phyloP scores from a whole-genome alignment of 2,113 vertebrate genomes.

The Lota lota region DNA sequence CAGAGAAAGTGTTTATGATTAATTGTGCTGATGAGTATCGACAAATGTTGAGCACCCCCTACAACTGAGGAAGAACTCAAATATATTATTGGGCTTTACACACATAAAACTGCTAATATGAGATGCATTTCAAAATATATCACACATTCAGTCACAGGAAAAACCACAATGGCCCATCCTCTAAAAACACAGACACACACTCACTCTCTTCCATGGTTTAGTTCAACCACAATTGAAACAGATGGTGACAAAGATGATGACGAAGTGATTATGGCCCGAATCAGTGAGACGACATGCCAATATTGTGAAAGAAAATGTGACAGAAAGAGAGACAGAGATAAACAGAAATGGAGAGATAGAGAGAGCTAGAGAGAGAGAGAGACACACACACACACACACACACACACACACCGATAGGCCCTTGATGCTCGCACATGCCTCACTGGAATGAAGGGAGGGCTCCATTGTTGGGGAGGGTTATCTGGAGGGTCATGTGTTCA shows the following conservation, averaged over 20 bases:
- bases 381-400: background rate
- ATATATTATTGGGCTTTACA: no score
- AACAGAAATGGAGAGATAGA: background rate
- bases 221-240: background rate
- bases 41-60: no score
- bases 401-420: background rate
- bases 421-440: background rate
- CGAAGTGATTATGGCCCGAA: background rate
- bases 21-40: no score
- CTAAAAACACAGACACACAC: background rate
- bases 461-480: background rate
- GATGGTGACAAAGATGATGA: slow-evolving; percentile 5
- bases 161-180: no score
- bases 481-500: no score
- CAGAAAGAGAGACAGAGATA: background rate
- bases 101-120: no score
- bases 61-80: no score
- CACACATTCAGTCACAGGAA: no score
- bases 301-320: background rate
- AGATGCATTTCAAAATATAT: no score
- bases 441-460: slow-evolving; percentile 23
- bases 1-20: no score
- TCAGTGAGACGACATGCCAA: background rate
- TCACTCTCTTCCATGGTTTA: background rate
- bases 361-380: background rate